These are phyloP conservation scores for Rhagophthalmus giganteus DNA, from an alignment of 2,888 invertebrate genomes.

Conservation along the genomic window DNA sequence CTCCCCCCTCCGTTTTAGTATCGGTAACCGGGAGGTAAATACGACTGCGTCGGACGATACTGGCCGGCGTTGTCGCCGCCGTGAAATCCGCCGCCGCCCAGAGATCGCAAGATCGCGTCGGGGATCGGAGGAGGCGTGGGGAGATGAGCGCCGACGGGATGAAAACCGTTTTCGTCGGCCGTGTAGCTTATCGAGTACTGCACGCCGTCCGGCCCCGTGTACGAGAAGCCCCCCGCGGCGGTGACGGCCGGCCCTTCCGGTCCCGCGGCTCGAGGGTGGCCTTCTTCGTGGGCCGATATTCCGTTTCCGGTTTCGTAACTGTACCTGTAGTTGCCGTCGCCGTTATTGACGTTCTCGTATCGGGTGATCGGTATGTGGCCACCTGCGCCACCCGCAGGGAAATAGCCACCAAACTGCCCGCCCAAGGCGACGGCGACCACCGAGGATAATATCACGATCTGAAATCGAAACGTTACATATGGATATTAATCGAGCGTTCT, in stretches of 20 bases:
- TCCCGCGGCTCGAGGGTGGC: constrained; percentile 39
- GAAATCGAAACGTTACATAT: constrained; percentile 10
- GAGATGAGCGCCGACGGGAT: constrained; percentile 60
- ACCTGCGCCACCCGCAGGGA: constrained; percentile 2
- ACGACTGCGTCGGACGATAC: constrained; percentile 35
- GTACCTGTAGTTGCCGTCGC: constrained; percentile 67
- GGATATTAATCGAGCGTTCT: neutral
- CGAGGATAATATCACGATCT: constrained; percentile 16
- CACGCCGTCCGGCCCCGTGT: constrained; percentile 63
- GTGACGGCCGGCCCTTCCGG: constrained; percentile 41
- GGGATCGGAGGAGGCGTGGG: constrained; percentile 65
- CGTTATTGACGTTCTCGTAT: constrained; percentile 64
- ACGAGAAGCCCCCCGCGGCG: constrained; percentile 61
- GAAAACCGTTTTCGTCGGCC: constrained; percentile 64
- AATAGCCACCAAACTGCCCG: constrained; percentile 9
- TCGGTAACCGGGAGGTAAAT: constrained; percentile 13
- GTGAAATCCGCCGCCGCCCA: constrained; percentile 34
- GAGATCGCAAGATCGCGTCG: constrained; percentile 56
- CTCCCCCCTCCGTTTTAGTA: neutral
- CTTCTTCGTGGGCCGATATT: constrained; percentile 61
- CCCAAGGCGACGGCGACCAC: constrained; percentile 12
- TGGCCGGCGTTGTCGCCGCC: constrained; percentile 39
- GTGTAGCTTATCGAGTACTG: constrained; percentile 60
- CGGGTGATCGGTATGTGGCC: constrained; percentile 62
- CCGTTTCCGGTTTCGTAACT: constrained; percentile 67